These are phyloP conservation scores for Autographa pulchrina DNA, from an alignment of 2,888 invertebrate genomes.

Conservation along the genomic window DNA sequence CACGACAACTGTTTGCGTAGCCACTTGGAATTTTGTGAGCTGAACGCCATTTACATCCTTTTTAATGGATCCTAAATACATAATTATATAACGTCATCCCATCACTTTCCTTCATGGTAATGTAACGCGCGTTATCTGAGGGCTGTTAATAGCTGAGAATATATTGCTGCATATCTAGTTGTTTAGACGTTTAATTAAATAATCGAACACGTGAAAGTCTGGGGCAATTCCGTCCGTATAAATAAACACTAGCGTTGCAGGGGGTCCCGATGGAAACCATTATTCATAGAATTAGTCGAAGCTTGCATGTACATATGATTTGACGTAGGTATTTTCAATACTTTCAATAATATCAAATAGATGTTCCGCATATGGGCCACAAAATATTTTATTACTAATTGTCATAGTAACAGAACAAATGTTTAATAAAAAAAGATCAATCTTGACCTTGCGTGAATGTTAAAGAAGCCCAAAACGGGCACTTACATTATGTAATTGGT, in stretches of 20 bases:
- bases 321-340: slow-evolving; percentile 12
- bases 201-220: slow-evolving; percentile 51
- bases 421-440: neutral
- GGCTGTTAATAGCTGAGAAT: slow-evolving; percentile 8
- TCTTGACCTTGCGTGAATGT: slow-evolving; percentile 22
- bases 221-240: slow-evolving; percentile 58
- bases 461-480: slow-evolving; percentile 35
- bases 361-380: too few relatives aligned
- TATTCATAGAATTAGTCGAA: slow-evolving; percentile 53
- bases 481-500: slow-evolving; percentile 51
- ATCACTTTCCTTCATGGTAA: slow-evolving; percentile 30
- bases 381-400: too few relatives aligned
- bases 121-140: slow-evolving; percentile 28
- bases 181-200: slow-evolving; percentile 44
- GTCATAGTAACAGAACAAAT: neutral
- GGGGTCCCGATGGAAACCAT: slow-evolving; percentile 61
- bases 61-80: slow-evolving; percentile 56
- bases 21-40: slow-evolving; percentile 76
- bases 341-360: slow-evolving; percentile 13
- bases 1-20: slow-evolving; percentile 79
- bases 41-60: slow-evolving; percentile 53
- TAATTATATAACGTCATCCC: slow-evolving; percentile 47
- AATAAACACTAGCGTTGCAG: slow-evolving; percentile 70
- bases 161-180: slow-evolving; percentile 18
- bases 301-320: slow-evolving; percentile 37